Evolutionary conservation across 2,797 vertebrate genomes (phyloP).

Genomic region (Tapirus indicus): DNA sequence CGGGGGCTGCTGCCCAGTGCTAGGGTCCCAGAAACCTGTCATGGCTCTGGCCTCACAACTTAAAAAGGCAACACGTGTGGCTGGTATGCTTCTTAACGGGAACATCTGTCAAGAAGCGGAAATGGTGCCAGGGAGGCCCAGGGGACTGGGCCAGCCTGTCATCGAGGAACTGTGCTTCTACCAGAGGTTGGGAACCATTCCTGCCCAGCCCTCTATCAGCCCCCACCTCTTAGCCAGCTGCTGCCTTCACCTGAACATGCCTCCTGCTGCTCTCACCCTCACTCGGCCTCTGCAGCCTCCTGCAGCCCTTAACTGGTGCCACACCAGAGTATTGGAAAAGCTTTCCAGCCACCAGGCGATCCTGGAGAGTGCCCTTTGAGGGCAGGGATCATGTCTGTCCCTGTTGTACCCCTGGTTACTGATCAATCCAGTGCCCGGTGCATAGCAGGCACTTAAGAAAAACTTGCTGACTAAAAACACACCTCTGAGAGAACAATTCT

Average conservation of each 20-base stretch:
- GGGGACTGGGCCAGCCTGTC: no score
- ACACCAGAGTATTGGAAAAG: not conserved
- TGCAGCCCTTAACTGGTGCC: accelerated
- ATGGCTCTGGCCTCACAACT: not conserved
- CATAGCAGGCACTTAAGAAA: not conserved
- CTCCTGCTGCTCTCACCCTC: no score
- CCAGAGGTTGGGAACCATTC: not conserved
- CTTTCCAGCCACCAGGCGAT: not conserved
- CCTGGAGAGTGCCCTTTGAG: not conserved
- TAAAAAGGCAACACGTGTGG: not conserved
- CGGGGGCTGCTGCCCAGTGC: not conserved
- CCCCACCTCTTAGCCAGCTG: not conserved
- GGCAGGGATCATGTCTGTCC: not conserved
- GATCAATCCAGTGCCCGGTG: not conserved
- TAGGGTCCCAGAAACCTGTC: not conserved
- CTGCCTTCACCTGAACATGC: no score
- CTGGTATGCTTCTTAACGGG: not conserved
- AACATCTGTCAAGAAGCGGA: not conserved
- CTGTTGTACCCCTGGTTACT: not conserved
- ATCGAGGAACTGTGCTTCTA: not conserved
- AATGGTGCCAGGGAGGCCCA: not conserved
- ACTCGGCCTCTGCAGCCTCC: not conserved
- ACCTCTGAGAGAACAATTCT: not conserved
- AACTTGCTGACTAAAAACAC: not conserved
- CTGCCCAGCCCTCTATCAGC: not conserved